Evolutionary conservation across 2,888 invertebrate genomes (phyloP).

Genomic region (Oligia fasciuncula): DNA sequence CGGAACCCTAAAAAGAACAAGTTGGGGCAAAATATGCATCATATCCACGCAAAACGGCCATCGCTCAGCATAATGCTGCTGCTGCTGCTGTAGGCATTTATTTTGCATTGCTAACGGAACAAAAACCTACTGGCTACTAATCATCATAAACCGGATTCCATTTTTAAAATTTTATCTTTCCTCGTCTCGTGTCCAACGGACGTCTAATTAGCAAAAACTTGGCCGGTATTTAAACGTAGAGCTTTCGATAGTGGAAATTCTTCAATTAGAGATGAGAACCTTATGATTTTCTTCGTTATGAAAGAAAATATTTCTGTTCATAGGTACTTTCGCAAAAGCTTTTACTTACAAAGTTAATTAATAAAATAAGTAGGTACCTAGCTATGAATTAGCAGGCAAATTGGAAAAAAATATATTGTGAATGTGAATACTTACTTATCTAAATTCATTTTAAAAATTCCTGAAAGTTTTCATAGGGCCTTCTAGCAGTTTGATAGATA

Average conservation of each 20-base stretch:
- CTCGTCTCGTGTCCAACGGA: not conserved
- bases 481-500: not conserved
- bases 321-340: slow-evolving; percentile 1
- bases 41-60: not conserved
- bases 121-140: not conserved
- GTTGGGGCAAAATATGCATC: not conserved
- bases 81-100: not conserved
- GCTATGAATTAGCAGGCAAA: not conserved
- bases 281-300: not conserved
- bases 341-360: slow-evolving; percentile 7
- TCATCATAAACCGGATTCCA: slow-evolving; percentile 8
- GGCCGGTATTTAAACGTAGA: slow-evolving; percentile 20
- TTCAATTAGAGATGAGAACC: slow-evolving; percentile 24
- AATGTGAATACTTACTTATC: not conserved
- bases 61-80: not conserved
- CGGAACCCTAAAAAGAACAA: not conserved
- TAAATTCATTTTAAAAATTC: slow-evolving; percentile 2
- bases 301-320: slow-evolving; percentile 3
- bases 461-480: not conserved
- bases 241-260: slow-evolving; percentile 20
- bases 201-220: slow-evolving; percentile 9
- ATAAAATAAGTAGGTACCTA: not conserved
- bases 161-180: not conserved
- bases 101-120: not conserved
- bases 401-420: not conserved